Evolutionary conservation across 2,113 vertebrate species (phyloP).

Genomic region (Myiagra hebetior): DNA sequence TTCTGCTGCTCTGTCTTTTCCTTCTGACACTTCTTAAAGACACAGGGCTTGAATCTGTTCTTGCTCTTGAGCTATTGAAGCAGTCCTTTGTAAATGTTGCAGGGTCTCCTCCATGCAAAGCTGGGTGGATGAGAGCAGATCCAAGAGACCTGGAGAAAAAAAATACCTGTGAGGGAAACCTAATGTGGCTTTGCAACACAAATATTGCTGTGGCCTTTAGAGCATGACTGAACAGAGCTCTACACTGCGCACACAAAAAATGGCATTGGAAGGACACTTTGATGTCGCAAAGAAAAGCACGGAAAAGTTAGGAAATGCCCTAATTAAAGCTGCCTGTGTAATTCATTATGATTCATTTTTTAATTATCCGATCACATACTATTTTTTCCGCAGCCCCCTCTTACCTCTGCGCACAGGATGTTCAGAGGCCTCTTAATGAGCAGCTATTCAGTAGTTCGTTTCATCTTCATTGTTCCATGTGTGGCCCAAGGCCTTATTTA

Average conservation of each 20-base stretch:
- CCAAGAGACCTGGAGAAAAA: not conserved
- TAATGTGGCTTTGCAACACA: not conserved
- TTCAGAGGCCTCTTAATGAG: constrained; percentile 38
- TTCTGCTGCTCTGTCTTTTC: constrained; percentile 61
- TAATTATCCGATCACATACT: constrained; percentile 18
- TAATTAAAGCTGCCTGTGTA: constrained; percentile 17
- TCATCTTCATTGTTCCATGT: constrained; percentile 63
- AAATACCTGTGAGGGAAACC: not conserved
- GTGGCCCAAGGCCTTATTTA: constrained; percentile 63
- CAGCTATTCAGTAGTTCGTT: constrained; percentile 25
- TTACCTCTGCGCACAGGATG: constrained; percentile 46
- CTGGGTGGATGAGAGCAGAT: not conserved
- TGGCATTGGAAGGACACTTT: not conserved
- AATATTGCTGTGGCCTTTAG: not conserved
- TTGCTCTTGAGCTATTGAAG: not conserved
- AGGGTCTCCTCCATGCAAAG: not conserved
- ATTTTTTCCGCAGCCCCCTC: constrained; percentile 34
- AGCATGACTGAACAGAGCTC: not conserved
- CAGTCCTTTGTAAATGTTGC: not conserved
- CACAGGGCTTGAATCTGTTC: not conserved
- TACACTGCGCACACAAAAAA: not conserved
- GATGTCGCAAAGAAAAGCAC: not conserved
- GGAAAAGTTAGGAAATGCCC: constrained; percentile 27
- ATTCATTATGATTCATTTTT: constrained; percentile 57
- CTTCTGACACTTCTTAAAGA: constrained; percentile 53